Evolutionary conservation across 2,888 invertebrate species (phyloP).

Genomic region (Trichogramma evanescens): DNA sequence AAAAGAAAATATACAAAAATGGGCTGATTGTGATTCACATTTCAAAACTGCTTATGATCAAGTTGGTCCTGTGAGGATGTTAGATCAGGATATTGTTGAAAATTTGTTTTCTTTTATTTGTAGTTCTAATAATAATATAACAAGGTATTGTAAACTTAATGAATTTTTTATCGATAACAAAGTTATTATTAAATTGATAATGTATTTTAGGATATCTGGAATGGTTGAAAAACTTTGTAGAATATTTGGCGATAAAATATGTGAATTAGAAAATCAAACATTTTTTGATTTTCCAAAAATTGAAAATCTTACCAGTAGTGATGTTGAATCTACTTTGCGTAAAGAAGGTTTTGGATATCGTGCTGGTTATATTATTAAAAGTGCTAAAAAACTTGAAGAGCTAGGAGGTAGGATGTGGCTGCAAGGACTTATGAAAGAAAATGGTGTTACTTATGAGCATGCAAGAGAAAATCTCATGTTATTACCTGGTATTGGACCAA

Average conservation of each 20-base stretch:
- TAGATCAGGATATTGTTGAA: slow-evolving; percentile 85
- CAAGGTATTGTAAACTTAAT: slow-evolving; percentile 54
- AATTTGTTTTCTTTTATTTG: slow-evolving; percentile 94
- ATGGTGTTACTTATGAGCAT: slow-evolving; percentile 61
- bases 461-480: slow-evolving; percentile 69
- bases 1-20: slow-evolving; percentile 62
- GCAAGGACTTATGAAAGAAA: slow-evolving; percentile 50
- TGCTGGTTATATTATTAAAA: slow-evolving; percentile 75
- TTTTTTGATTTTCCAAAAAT: slow-evolving; percentile 81
- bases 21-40: slow-evolving; percentile 68
- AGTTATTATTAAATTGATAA: neutral
- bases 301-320: slow-evolving; percentile 51
- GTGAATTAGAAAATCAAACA: slow-evolving; percentile 55
- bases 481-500: slow-evolving; percentile 86
- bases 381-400: slow-evolving; percentile 62
- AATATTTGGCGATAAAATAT: slow-evolving; percentile 73
- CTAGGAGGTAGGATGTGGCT: slow-evolving; percentile 73
- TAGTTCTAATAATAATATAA: slow-evolving; percentile 94
- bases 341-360: slow-evolving; percentile 79
- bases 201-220: slow-evolving; percentile 63
- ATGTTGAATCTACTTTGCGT: slow-evolving; percentile 67
- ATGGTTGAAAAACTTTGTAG: slow-evolving; percentile 86
- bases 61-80: slow-evolving; percentile 81
- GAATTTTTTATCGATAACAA: neutral
- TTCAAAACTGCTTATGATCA: slow-evolving; percentile 64